Conservation (phyloP, 2,797 vertebrate genomes). For the Takifugu ocellatus region DNA sequence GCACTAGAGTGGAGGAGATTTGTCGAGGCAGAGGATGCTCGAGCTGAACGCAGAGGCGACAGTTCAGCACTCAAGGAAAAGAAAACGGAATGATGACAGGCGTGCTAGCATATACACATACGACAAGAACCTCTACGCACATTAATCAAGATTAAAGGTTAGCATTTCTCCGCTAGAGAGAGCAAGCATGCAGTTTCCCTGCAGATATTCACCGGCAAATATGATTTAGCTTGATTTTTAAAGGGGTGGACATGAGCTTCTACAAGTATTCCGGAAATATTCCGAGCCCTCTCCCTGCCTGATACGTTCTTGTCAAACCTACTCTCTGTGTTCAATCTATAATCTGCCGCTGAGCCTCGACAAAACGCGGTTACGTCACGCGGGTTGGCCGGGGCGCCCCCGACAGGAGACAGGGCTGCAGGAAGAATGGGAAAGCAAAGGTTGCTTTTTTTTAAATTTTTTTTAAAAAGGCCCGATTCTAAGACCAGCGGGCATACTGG, state of each 20-base stretch:
- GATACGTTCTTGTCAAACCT: conserved; percentile 23
- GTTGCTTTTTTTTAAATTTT: no score
- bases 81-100: not conserved
- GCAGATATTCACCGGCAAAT: no score
- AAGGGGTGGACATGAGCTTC: conserved; percentile 4
- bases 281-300: conserved; percentile 5
- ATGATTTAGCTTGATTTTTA: not conserved
- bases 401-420: conserved; percentile 9
- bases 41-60: conserved; percentile 21
- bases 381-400: conserved; percentile 22
- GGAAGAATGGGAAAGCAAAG: conserved; percentile 1
- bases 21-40: conserved; percentile 33
- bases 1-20: conserved; percentile 32
- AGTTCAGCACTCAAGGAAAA: conserved; percentile 9
- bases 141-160: no score
- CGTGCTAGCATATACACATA: not conserved
- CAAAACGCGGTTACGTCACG: conserved; percentile 44
- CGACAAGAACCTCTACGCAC: no score
- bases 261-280: not conserved
- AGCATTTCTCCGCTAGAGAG: no score
- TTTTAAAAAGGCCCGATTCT: conserved; percentile 1
- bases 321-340: conserved; percentile 32
- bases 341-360: conserved; percentile 30
- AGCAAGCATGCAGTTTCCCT: no score
- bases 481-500: not conserved